Evolutionary conservation across 2,113 vertebrate species (phyloP), one percentile per base, ranked within the genome.

Genomic region (Pangasianodon gigas): DNA sequence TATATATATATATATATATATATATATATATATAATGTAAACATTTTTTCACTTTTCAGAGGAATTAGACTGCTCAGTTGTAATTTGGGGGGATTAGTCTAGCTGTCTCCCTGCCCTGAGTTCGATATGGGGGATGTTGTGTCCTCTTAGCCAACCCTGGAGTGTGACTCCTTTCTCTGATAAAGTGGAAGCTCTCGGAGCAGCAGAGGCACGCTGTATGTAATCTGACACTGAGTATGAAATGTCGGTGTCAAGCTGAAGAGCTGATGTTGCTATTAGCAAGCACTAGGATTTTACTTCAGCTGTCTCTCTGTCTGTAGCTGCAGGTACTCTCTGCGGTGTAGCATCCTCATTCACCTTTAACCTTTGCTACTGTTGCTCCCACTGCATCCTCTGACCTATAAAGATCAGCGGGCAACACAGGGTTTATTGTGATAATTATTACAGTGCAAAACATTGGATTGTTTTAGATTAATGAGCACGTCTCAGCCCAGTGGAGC

Each of bases 391-490:
- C 74, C 60, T 13, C 13, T 71, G 82, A 11, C 51, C 44, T 85
- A 19, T 29, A 54, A 69, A 41, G 48, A 77, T 74, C 82, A 75
- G 84, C 29, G 86, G 62, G 67, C 85, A 85, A 29, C 52, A 81
- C 54, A 79, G 85, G 87, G 81, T 86, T 26, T 60, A 85, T 85
- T 81, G 74, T 48, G 69, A n/a, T 51, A 5, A 71, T 88, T 88
- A 74, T 84, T 77, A 58, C 56, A 81, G 82, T 21, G 46, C 60
- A 81, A 77, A 88, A 21, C 82, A 46, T 58, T 21, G 16, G 51
- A 89, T 58, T 16, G 90, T 74, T 81, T 6, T 69, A 69, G 60
- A 90, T 80, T 88, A 88, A 80, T 44, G 90, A 85, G 37, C 48
- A 48, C 29, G 29, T 26, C 21, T 79, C 32, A 37, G 87, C 60